These are phyloP conservation scores for Melanotus villosus DNA, from an alignment of 2,888 invertebrate genomes.

Conservation along the genomic window DNA sequence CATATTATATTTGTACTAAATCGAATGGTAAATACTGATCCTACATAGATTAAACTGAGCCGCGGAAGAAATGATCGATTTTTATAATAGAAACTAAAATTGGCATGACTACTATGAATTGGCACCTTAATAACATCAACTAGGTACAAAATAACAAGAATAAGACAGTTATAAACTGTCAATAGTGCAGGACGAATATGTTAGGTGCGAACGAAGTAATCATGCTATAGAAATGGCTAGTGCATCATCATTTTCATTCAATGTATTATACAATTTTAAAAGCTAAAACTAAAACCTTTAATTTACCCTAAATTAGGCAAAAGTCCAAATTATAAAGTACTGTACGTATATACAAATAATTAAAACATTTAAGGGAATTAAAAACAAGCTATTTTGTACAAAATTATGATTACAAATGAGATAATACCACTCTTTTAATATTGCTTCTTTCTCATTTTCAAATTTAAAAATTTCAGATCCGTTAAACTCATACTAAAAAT, in stretches of 20 bases:
- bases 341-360: too few relatives aligned
- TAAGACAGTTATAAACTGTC: background rate
- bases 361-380: too few relatives aligned
- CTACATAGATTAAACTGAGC: background rate
- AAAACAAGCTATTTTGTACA: too few relatives aligned
- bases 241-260: background rate
- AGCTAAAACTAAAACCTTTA: background rate
- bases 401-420: too few relatives aligned
- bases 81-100: background rate
- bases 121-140: slow-evolving; percentile 1
- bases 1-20: slow-evolving; percentile 23
- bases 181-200: slow-evolving; percentile 14
- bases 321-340: too few relatives aligned
- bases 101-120: slow-evolving; percentile 2
- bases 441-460: too few relatives aligned
- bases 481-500: too few relatives aligned
- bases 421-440: too few relatives aligned
- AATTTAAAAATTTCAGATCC: too few relatives aligned
- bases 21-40: slow-evolving; percentile 11
- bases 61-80: background rate
- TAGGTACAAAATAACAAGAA: background rate
- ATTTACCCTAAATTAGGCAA: too few relatives aligned
- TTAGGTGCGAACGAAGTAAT: slow-evolving; percentile 16
- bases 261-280: slow-evolving; percentile 7
- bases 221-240: slow-evolving; percentile 8